Base-by-base conservation (phyloP, 2,888 invertebrate genomes). In the Sialis lutaria region DNA sequence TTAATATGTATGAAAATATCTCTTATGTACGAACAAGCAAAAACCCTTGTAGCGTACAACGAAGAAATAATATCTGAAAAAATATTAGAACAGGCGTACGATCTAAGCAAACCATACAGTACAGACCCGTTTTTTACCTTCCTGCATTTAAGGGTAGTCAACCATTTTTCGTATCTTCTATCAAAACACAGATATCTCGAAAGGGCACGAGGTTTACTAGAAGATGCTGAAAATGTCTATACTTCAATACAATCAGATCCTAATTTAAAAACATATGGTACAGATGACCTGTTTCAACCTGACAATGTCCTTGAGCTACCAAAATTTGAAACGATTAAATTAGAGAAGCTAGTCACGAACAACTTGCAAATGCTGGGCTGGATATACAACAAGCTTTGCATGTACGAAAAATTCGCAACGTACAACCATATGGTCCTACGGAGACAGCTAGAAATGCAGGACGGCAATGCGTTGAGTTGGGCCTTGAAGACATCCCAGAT, bases 301-400 rank as follows among this genome's bases (percentile, higher is more conserved):
- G 51, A 60, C 6, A 50, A 67, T 8, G 33, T n/a, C 22, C 37
- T 50, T 2, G 62, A 62, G 5, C 61, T 67, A 37, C 64, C 63
- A 45, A 59, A 63, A 35, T 63, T 68, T 6, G 64, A 64, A 50
- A 67, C 67, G 2, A 65, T 65, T 44, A 74, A 74, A 58, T 64
- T 77, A 13, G 73, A 74, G 52, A 72, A 72, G 55, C 61, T 77
- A 4, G 67, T 73, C 34, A 72, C 75, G 1, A 77, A 74, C 54
- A 77, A 77, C 54, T 63, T 75, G 46, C 75, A 76, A 54, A 76
- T 77, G 74, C 65, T 76, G 54, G 72, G 72, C 4, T 75, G 73
- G 64, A 59, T 75, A 41, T 74, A 74, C 53, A 73, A 73, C 47
- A 73, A 73, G 57, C 56, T 72, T 42, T 72, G 72, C 47, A 53